Evolutionary conservation across 2,888 invertebrate species (phyloP), one percentile per base, ranked within the genome.

Genomic region (Exocentrus adspersus): DNA sequence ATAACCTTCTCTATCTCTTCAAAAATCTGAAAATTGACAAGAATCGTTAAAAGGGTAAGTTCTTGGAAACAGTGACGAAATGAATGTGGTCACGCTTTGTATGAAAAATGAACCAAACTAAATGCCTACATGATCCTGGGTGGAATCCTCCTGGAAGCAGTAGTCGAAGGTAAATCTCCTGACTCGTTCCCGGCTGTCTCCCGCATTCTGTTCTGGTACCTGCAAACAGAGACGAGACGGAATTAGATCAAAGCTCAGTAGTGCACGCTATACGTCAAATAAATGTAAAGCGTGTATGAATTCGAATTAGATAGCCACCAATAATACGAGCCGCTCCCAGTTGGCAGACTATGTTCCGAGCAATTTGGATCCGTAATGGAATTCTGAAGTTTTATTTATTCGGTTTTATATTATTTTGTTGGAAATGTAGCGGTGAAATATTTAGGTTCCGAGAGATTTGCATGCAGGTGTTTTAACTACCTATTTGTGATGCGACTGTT

Each of bases 1-100:
- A 92, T 87, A 51, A 89, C 86, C 19, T 84, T 84, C 2, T 91
- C 92, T 63, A 92, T 84, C 28, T 86, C 86, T 60, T 87, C 84
- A 78, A 89, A 92, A 53, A 92, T 85, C 89, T 90, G 62, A 67
- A 68, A 62, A 56, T 16, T n/a, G n/a, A 62, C 51, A 57, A 1
- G 1, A 16, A 2, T 14, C 14, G 17, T 16, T 9, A 17, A 17
- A 43, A n/a, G 3, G 24, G 24, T 24, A 24, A 24, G 24, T 5
- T 24, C 24, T 24, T 24, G 24, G 24, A 24, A 24, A n/a, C n/a
- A n/a, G n/a, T n/a, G n/a, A n/a, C n/a, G n/a, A n/a, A n/a, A n/a
- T n/a, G n/a, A n/a, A n/a, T n/a, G n/a, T n/a, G n/a, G n/a, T 20
- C 7, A 48, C 24, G 4, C 24, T 24, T 5, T 24, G 7, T 24